Base-by-base conservation (phyloP, 2,888 invertebrate species). In the Halocaridina rubra region DNA sequence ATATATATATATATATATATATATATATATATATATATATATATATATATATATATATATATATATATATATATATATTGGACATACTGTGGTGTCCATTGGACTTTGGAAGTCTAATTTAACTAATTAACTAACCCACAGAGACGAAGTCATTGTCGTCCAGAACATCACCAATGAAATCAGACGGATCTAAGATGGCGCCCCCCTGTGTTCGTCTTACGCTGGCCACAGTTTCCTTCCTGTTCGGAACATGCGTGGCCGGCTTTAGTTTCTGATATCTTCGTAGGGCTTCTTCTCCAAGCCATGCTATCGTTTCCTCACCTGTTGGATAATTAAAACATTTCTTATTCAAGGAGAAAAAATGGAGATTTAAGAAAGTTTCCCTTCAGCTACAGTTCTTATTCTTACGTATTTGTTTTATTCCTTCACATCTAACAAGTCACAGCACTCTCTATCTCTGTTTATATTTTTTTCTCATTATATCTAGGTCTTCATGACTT, bases 71-170 rank as follows among this genome's bases (percentile, higher is more conserved):
- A 39, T 39, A 39, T 39, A 39, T 39, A 39, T 8, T 8, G 39
- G 8, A 39, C 8, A 39, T 39, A 39, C 7, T 8, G 13, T 8
- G 13, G 13, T 8, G 13, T 8, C 7, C 13, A 13, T 8, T 8
- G 13, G n/a, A 53, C 7, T 53, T 53, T 3, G 4, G 19, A 53
- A 53, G 16, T 19, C 53, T n/a, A 3, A n/a, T n/a, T n/a, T n/a
- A n/a, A 46, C 29, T 24, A 0, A 8, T 13, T 10, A 7, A 53
- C 77, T 91, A 90, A 93, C 93, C 93, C 33, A 93, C 92, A 22
- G 93, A 92, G 13, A 94, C 92, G 89, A 93, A 93, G 88, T 94
- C 94, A 89, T 93, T 92, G 89, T 93, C 93, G 88, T 93, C 93
- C 24, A 94, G 90, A 7, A 93, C 92, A 80, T 92, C 92, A 67